These are phyloP conservation scores for Cetonia aurata DNA, from an alignment of 2,888 invertebrate species.

Conservation along the genomic window DNA sequence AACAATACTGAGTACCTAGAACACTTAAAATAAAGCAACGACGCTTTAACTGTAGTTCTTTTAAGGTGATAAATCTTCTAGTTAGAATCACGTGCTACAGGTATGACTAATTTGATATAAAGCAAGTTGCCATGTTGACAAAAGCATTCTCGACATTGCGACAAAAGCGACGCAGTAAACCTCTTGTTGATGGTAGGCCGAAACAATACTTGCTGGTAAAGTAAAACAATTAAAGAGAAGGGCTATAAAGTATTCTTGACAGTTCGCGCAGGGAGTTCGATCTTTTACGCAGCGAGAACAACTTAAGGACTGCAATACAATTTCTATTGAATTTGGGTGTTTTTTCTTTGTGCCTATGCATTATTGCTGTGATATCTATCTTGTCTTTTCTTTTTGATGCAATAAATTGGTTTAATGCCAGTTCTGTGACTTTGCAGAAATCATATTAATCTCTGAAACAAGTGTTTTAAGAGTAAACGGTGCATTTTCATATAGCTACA, in stretches of 20 bases:
- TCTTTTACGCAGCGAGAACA: slow-evolving; percentile 50
- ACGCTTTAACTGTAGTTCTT: too few relatives aligned
- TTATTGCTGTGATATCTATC: too few relatives aligned
- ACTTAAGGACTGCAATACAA: slow-evolving; percentile 51
- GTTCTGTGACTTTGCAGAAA: too few relatives aligned
- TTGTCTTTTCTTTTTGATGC: too few relatives aligned
- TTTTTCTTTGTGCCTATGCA: not conserved
- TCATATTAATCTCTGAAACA: too few relatives aligned
- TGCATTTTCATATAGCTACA: too few relatives aligned
- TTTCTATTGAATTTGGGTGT: slow-evolving; percentile 4
- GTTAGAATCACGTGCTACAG: slow-evolving; percentile 31
- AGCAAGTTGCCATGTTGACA: slow-evolving; percentile 34
- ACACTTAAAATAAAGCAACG: too few relatives aligned
- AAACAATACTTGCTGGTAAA: slow-evolving; percentile 39
- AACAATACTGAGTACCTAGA: too few relatives aligned
- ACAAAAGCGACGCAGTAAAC: slow-evolving; percentile 38
- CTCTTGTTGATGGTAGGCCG: slow-evolving; percentile 37
- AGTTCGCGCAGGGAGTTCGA: slow-evolving; percentile 57
- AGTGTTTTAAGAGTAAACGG: too few relatives aligned
- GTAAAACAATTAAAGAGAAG: slow-evolving; percentile 41
- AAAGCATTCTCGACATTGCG: slow-evolving; percentile 37
- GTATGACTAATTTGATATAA: slow-evolving; percentile 43
- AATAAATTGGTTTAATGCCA: too few relatives aligned
- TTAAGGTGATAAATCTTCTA: slow-evolving; percentile 36
- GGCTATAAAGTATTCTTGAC: slow-evolving; percentile 57